These are phyloP conservation scores for Cherax quadricarinatus DNA, from an alignment of 1,140 invertebrate species.

Conservation along the genomic window DNA sequence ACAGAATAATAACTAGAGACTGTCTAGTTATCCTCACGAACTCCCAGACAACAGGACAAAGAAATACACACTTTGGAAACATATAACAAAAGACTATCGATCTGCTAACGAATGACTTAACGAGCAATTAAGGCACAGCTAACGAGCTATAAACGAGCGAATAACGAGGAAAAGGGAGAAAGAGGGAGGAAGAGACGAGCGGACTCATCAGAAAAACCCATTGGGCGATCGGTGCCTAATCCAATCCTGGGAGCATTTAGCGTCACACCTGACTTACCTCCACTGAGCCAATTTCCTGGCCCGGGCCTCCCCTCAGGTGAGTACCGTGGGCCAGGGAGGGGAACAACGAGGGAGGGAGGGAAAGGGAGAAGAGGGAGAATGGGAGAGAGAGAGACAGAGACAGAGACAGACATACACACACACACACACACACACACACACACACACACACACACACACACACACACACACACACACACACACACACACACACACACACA, in stretches of 20 bases:
- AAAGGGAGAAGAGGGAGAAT: not conserved
- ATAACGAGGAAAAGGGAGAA: not conserved
- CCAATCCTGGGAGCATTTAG: conserved; percentile 11
- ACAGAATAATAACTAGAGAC: not conserved
- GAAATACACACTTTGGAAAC: no score
- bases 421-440: no score
- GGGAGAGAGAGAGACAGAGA: not conserved
- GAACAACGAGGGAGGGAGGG: not conserved
- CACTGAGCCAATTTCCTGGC: conserved; percentile 41
- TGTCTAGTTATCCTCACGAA: not conserved
- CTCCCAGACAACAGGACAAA: no score
- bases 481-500: no score
- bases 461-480: no score
- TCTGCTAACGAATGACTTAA: not conserved
- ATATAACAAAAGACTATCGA: not conserved
- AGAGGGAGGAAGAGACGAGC: conserved; percentile 9
- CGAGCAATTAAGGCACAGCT: not conserved
- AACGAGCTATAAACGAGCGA: not conserved
- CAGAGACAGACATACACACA: no score
- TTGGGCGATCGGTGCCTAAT: conserved; percentile 5
- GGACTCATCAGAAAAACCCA: conserved; percentile 25
- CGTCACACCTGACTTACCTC: conserved; percentile 55
- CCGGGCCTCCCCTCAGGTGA: not conserved
- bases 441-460: no score
- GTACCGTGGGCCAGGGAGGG: not conserved